Base-by-base conservation (phyloP, 2,797 vertebrate genomes). In the Liasis olivaceus region DNA sequence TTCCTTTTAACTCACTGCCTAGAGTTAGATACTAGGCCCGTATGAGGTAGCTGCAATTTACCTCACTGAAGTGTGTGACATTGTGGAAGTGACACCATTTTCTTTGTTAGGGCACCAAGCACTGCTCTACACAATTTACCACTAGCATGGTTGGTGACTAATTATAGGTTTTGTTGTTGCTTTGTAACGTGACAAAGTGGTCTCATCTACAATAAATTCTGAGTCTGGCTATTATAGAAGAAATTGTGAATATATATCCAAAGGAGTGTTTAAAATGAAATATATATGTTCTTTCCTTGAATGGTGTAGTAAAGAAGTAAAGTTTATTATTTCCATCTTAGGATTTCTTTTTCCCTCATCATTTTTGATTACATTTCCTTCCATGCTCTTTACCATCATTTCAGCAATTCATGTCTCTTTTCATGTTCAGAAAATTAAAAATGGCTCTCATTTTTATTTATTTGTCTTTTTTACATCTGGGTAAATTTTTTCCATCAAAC, bases 301-400 rank as follows among this genome's bases (percentile, higher is more conserved):
- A 81, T 84, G 28, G 28, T 62, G 31, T 28, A 92, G 91, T 87
- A 56, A 51, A 72, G 42, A 62, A 90, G 72, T 42, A 59, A 90
- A 85, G 63, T 69, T 77, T 77, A 88, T 54, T 13, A 88, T 90
- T 90, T 90, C 56, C 87, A 92, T 91, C 62, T 22, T 47, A 72
- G 26, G 24, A 92, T n/a, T 60, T 56, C 36, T 81, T 81, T n/a
- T 54, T 54, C 26, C 9, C 4, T 22, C 87, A 85, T 81, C 59
- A 56, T 90, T 77, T 90, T 92, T 31, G 86, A 86, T 92, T 92
- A 94, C n/a, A 62, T 89, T 89, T 92, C 72, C 63, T 94, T 92
- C 63, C 77, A 31, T 89, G 89, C 63, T 88, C 69, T 92, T 92
- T 92, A 81, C 42, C 87, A 91, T 92, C 89, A 63, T 89, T 94